phyloP scores from a whole-genome alignment of 2,113 vertebrate genomes.

The Vimba vimba region DNA sequence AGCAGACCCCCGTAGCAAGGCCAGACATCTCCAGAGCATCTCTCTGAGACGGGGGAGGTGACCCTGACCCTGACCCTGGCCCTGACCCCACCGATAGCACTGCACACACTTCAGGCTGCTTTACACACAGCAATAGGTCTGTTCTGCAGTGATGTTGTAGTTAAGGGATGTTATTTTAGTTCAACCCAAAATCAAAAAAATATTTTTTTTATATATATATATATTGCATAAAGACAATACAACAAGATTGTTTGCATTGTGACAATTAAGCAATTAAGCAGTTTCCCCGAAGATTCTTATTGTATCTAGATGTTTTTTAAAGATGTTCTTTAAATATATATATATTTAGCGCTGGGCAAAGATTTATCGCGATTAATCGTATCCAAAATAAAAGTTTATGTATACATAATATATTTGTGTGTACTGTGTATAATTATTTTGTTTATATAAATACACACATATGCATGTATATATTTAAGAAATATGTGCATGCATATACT shows the following conservation, averaged over 20 bases:
- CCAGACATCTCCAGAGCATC: conserved; percentile 87
- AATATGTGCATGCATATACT: too few species aligned
- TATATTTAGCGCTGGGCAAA: too few species aligned
- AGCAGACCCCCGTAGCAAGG: conserved; percentile 83
- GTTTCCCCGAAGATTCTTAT: neutral
- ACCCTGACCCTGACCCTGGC: conserved; percentile 43
- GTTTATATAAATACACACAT: too few species aligned
- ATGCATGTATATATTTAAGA: too few species aligned
- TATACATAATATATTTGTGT: too few species aligned
- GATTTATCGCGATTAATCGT: too few species aligned
- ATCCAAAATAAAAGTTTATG: too few species aligned
- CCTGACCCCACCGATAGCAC: neutral
- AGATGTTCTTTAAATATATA: neutral
- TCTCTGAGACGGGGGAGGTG: conserved; percentile 82
- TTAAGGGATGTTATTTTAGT: neutral
- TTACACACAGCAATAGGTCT: neutral
- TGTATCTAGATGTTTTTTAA: neutral
- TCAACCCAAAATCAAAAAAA: neutral
- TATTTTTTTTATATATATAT: too few species aligned
- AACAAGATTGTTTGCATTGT: too few species aligned
- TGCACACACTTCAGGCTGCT: neutral
- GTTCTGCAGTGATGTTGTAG: neutral
- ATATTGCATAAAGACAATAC: neutral
- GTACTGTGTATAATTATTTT: too few species aligned
- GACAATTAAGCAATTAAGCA: neutral